Evolutionary conservation across 2,888 invertebrate species (phyloP).

Genomic region (Zhuqinia jingwanae): DNA sequence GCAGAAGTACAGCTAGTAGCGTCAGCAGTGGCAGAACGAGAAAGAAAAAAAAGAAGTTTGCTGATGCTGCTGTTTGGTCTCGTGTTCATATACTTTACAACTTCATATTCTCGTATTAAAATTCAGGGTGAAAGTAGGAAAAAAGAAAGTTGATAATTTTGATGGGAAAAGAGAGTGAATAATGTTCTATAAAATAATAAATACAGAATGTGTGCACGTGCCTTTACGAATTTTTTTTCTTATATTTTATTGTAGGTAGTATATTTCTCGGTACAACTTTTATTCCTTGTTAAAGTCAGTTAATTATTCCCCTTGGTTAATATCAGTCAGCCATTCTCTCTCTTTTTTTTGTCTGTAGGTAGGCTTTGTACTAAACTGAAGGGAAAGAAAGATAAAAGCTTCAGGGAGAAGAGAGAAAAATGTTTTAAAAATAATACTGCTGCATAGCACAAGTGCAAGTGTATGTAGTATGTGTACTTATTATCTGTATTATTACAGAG

Average conservation of each 20-base stretch:
- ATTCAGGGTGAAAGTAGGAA: slow-evolving; percentile 55
- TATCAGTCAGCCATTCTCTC: slow-evolving; percentile 22
- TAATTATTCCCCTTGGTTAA: slow-evolving; percentile 68
- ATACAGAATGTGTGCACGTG: background rate
- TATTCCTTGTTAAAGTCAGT: slow-evolving; percentile 35
- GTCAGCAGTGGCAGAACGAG: background rate
- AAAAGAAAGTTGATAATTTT: background rate
- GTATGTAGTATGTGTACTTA: too few species aligned
- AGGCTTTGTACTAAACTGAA: too few species aligned
- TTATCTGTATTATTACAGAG: background rate
- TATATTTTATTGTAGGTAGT: background rate
- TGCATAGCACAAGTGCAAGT: background rate
- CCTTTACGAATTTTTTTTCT: slow-evolving; percentile 9
- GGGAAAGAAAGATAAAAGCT: too few species aligned
- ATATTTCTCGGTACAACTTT: background rate
- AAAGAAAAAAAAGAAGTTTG: too few species aligned
- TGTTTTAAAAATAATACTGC: background rate
- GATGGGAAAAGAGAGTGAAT: background rate
- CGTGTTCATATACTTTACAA: background rate
- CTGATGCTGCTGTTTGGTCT: background rate
- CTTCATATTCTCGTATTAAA: slow-evolving; percentile 17
- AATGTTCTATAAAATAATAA: background rate
- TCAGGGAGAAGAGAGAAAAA: background rate
- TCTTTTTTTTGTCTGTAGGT: background rate
- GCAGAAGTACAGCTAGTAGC: too few species aligned